Percentiles rank a stretch among this genome's conserved stretches.
Conservation (phyloP, 2,113 vertebrate species). For the Hucho hucho region DNA sequence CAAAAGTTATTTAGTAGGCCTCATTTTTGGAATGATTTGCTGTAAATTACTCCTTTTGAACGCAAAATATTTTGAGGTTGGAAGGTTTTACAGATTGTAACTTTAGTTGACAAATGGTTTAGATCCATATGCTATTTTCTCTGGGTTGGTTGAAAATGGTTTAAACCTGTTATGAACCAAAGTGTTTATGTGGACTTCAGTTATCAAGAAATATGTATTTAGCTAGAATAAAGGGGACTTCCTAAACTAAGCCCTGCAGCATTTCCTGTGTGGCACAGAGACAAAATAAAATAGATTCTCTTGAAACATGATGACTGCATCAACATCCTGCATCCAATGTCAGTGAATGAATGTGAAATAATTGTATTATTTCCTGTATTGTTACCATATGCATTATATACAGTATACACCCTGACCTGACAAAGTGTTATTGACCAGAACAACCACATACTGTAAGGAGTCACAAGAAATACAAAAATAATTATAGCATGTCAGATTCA, state of each 20-base stretch:
- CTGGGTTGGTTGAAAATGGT: constrained; percentile 42
- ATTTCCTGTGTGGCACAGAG: constrained; percentile 68
- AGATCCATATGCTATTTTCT: constrained; percentile 34
- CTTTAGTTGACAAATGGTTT: constrained; percentile 46
- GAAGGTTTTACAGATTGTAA: constrained; percentile 44
- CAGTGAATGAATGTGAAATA: background rate
- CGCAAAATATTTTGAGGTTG: constrained; percentile 38
- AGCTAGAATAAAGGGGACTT: constrained; percentile 68
- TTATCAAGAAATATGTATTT: constrained; percentile 63
- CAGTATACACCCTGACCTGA: constrained; percentile 33
- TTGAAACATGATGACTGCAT: constrained; percentile 56
- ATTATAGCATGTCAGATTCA: constrained; percentile 6
- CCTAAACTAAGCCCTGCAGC: constrained; percentile 47
- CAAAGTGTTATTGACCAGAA: no score
- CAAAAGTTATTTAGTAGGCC: background rate
- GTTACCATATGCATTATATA: background rate
- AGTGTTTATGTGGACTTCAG: constrained; percentile 49
- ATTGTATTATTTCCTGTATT: background rate
- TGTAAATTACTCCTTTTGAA: constrained; percentile 9
- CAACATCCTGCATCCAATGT: constrained; percentile 56
- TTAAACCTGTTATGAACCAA: constrained; percentile 43
- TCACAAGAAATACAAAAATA: background rate
- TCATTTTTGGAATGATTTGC: constrained; percentile 24
- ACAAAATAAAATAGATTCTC: constrained; percentile 68
- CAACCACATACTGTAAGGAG: background rate